phyloP scores from a whole-genome alignment of 37 sponge, comb jelly and placozoan genomes.

The Beroe forskalii region DNA sequence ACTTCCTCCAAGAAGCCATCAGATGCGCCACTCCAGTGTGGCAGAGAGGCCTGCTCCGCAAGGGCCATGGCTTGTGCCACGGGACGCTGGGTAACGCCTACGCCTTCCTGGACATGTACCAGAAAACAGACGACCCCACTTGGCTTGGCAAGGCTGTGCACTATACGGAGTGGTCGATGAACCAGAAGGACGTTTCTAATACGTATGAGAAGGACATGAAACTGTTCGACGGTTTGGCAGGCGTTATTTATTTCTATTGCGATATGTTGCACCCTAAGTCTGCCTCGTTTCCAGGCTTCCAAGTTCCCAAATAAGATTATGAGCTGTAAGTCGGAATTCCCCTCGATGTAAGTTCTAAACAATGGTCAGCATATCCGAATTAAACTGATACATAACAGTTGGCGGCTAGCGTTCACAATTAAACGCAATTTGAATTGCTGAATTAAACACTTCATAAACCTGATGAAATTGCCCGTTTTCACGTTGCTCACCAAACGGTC shows the following conservation, averaged over 20 bases:
- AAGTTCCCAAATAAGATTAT: slow-evolving; percentile 13
- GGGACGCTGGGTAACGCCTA: slow-evolving; percentile 80
- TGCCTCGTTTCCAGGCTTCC: slow-evolving; percentile 77
- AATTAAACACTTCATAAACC: too few relatives aligned
- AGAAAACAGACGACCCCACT: slow-evolving; percentile 50
- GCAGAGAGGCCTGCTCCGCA: slow-evolving; percentile 76
- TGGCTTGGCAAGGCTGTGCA: slow-evolving; percentile 61
- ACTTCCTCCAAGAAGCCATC: slow-evolving; percentile 67
- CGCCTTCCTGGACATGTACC: slow-evolving; percentile 74
- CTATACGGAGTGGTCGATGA: slow-evolving; percentile 64
- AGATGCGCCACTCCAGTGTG: slow-evolving; percentile 67
- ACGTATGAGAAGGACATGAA: slow-evolving; percentile 43
- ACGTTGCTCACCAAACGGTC: too few relatives aligned
- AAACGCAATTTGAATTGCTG: too few relatives aligned
- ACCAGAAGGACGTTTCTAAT: slow-evolving; percentile 19
- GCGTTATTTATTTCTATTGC: slow-evolving; percentile 74
- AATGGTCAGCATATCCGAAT: too few relatives aligned
- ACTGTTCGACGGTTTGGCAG: slow-evolving; percentile 75
- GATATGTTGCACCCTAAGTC: slow-evolving; percentile 71
- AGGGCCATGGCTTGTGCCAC: slow-evolving; percentile 78
- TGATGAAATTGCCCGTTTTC: too few relatives aligned
- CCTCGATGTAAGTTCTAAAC: too few relatives aligned
- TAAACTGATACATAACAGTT: too few relatives aligned
- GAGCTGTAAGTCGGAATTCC: not conserved
- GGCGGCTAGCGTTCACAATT: too few relatives aligned